phyloP scores from a whole-genome alignment of 2,888 invertebrate species.

The Drosophila aldrichi region DNA sequence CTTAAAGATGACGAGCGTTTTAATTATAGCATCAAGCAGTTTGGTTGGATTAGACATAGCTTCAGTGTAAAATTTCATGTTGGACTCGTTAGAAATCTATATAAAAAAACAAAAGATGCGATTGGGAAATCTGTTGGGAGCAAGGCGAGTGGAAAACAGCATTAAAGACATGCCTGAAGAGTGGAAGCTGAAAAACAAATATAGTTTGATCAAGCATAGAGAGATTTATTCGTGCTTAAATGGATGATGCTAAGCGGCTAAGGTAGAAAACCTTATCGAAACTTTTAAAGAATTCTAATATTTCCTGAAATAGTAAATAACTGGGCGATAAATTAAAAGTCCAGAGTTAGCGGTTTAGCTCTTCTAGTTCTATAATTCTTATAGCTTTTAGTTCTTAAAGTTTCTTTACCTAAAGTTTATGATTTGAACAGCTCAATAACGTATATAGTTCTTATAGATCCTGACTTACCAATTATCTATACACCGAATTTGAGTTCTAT shows the following conservation, averaged over 20 bases:
- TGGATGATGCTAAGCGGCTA: too few relatives aligned
- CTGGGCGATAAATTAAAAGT: too few relatives aligned
- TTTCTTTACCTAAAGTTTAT: too few relatives aligned
- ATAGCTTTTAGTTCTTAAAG: too few relatives aligned
- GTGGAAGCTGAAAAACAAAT: not conserved
- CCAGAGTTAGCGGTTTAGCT: too few relatives aligned
- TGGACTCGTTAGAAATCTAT: slow-evolving; percentile 3
- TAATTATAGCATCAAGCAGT: slow-evolving; percentile 51
- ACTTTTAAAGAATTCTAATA: too few relatives aligned
- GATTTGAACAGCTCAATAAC: too few relatives aligned
- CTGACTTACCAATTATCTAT: not conserved
- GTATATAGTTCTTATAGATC: not conserved
- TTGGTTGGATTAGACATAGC: slow-evolving; percentile 49
- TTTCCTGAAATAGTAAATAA: too few relatives aligned
- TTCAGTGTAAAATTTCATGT: slow-evolving; percentile 24
- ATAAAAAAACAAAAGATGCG: not conserved
- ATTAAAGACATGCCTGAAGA: not conserved
- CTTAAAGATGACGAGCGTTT: slow-evolving; percentile 55
- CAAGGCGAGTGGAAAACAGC: not conserved
- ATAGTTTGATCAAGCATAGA: not conserved
- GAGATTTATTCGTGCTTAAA: not conserved
- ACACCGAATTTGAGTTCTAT: not conserved
- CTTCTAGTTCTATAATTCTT: too few relatives aligned
- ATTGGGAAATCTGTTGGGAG: not conserved
- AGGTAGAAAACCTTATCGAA: too few relatives aligned